Conservation (phyloP, 2,888 invertebrate genomes). For the Bellardia pandia region DNA sequence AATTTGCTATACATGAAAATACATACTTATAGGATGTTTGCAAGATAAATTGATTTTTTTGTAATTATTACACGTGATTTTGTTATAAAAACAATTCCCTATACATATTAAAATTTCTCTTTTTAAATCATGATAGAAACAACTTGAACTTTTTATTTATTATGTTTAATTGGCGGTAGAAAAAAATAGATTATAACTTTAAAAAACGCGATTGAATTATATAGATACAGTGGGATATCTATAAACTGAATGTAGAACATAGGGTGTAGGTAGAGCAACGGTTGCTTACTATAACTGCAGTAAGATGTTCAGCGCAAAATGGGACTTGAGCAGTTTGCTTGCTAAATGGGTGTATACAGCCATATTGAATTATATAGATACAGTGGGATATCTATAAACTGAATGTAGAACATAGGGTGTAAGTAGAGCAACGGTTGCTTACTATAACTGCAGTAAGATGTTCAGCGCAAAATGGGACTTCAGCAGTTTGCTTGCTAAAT, state of each 20-base stretch:
- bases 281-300: too few species aligned
- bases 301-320: too few species aligned
- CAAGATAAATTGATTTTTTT: not conserved
- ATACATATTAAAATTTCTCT: constrained; percentile 2
- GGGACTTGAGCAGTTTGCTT: too few species aligned
- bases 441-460: too few species aligned
- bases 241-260: not conserved
- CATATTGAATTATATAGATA: not conserved
- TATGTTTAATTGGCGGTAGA: too few species aligned
- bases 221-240: not conserved
- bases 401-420: too few species aligned
- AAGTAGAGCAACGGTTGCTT: too few species aligned
- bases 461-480: too few species aligned
- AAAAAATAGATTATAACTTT: not conserved
- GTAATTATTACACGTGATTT: constrained; percentile 25
- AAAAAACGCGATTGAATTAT: not conserved
- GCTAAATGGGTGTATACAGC: too few species aligned
- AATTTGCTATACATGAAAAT: not conserved
- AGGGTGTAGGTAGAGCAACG: too few species aligned
- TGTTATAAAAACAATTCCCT: not conserved
- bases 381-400: not conserved
- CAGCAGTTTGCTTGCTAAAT: too few species aligned
- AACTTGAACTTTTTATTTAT: not conserved
- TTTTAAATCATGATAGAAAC: not conserved
- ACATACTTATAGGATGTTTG: not conserved